Evolutionary conservation across 2,113 vertebrate genomes (phyloP), one percentile per base, ranked within the genome.

Genomic region (Centropristis striata): DNA sequence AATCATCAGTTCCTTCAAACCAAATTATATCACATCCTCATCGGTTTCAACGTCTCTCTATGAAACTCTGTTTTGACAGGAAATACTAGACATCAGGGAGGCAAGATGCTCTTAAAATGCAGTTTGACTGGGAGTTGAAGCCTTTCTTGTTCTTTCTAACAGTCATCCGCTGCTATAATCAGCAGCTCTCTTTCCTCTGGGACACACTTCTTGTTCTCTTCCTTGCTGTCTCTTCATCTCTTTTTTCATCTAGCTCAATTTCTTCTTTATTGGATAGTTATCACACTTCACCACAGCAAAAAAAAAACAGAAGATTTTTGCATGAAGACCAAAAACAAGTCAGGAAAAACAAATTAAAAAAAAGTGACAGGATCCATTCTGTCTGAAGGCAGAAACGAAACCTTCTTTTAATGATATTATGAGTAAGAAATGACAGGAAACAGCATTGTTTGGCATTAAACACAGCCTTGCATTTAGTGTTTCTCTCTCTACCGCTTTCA

Each of bases 401-500:
- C 32, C 6, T 32, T 32, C 6, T n/a, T 39, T 28, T 14, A 23
- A 44, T 53, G 1, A 37, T 23, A 28, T 61, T 18, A 42, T 11
- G 10, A 49, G 37, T 54, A 12, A 54, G 32, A 63, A 57, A 13
- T 7, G 1, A 18, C n/a, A 42, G 20, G 51, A 49, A 37, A 47
- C 14, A 67, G 49, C 3, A 32, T 32, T 32, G 32, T 32, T 32
- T 32, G 32, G 6, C 32, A 21, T 66, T 42, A 44, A 60, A 60
- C 42, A 64, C 23, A 51, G 53, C 20, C 10, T 16, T 9, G 25
- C 11, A 10, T 71, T 21, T 21, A n/a, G 36, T 21, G 37, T 20
- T 10, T 12, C 53, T 64, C 23, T 71, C 55, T 75, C 44, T 69
- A 39, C 32, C 28, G 42, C 47, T 78, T 50, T 81, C 73, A 83